A percentile compares a stretch with the other conserved stretches of the same genome.
phyloP scores from a whole-genome alignment of 1,140 invertebrate genomes.

The Venturia canescens region DNA sequence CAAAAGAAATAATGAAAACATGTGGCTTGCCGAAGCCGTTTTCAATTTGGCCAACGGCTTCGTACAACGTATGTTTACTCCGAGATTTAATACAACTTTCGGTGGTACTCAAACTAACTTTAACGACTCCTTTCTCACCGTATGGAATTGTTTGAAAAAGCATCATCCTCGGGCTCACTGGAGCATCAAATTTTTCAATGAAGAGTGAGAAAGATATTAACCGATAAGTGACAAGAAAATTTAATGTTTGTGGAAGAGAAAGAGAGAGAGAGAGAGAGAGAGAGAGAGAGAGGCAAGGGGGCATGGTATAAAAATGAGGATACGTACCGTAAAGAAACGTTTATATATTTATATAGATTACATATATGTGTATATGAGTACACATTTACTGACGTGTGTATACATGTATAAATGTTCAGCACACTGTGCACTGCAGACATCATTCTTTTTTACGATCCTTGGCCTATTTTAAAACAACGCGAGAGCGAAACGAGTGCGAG shows the following conservation, averaged over 20 bases:
- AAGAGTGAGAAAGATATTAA: slow-evolving; percentile 20
- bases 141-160: slow-evolving; percentile 41
- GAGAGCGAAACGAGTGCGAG: slow-evolving; percentile 50
- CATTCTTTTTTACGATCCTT: slow-evolving; percentile 71
- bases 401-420: slow-evolving; percentile 33
- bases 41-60: slow-evolving; percentile 43
- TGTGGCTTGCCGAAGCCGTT: not conserved
- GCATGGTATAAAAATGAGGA: not conserved
- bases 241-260: not conserved
- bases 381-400: no score
- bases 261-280: not conserved
- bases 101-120: slow-evolving; percentile 32
- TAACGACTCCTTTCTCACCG: slow-evolving; percentile 46
- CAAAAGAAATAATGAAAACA: no score
- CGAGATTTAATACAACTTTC: slow-evolving; percentile 33
- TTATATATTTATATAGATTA: not conserved
- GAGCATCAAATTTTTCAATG: not conserved
- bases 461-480: slow-evolving; percentile 73
- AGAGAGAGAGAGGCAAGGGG: not conserved
- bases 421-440: slow-evolving; percentile 56
- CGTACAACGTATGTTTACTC: slow-evolving; percentile 11
- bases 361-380: slow-evolving; percentile 14
- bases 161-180: not conserved
- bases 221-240: not conserved
- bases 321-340: not conserved